Evolutionary conservation across 2,797 vertebrate genomes (phyloP), one percentile per base, ranked within the genome.

Genomic region (Iguana delicatissima): DNA sequence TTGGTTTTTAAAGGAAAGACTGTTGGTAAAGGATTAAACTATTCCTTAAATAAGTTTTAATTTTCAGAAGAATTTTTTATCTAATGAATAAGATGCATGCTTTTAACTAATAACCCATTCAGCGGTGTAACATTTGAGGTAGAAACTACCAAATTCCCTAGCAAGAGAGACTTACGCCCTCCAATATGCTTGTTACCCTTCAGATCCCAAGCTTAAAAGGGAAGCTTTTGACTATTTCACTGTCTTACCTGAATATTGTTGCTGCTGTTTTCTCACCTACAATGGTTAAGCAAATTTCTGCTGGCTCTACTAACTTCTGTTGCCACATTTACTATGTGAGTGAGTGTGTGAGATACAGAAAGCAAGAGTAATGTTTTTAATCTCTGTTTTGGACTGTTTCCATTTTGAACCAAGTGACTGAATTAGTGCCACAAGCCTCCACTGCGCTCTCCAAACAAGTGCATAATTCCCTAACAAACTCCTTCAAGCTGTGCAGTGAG

Each of bases 381-480:
- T 64, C 64, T 80, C 32, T 69, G 79, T 46, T 87, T 87, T 6
- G 29, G 42, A 87, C 62, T 52, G 52, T 69, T 52, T 52, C n/a
- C 35, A 73, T 77, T 86, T 89, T 52, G 38, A 57, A 57, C 84
- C 92, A 84, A 92, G 83, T 35, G 92, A 69, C 77, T 67, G 84
- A 92, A 89, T 0, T 90, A 73, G 26, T 80, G 35, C 76, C 67
- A 16, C 80, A 73, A 72, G 76, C 73, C 90, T 92, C 83, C 81
- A 84, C 88, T n/a, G 89, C 74, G 82, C 92, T 90, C 81, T 90
- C 91, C 77, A 91, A 89, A 95, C 92, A 91, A 94, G 79, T 82
- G 91, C 86, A 50, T 52, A 93, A 92, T 89, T 88, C 95, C 86
- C 92, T 96, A 92, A 88, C 85, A 92, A 84, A 92, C 93, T 93